Base-by-base conservation (phyloP, 2,797 vertebrate genomes). In the Enteromius trimaculatus region DNA sequence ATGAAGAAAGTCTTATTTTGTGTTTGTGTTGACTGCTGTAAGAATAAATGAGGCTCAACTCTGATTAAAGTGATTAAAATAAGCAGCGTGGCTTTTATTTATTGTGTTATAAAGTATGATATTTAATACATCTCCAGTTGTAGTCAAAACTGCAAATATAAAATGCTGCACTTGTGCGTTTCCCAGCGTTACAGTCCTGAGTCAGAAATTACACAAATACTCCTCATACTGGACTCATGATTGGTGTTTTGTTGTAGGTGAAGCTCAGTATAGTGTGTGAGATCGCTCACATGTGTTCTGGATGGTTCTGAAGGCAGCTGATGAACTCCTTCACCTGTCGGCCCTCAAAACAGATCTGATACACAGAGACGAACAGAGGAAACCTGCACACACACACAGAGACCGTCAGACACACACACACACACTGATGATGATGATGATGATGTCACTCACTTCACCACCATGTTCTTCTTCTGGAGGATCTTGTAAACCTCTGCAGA, bases 401-500 rank as follows among this genome's bases (percentile, higher is more conserved):
- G 10, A 77, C 23, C 47, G 19, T 29, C 1, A 55, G 3, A 42
- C 42, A 44, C 8, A 42, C 42, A 44, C 44, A 44, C 42, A 23
- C 37, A 42, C 64, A 39, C 47, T 44, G 21, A 60, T 53, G 39
- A 17, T 31, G 10, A 44, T 7, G 34, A 76, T 37, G 70, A 79
- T 37, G 31, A 47, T 13, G 44, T 76, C 74, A 37, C 31, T 93
- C 91, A 97, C 97, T 96, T 94, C 71, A 92, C 76, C 0, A 95
- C 77, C 85, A 96, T 85, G 47, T 93, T 84, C 82, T 86, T 95
- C 90, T 96, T 95, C 64, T 92, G 91, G n/a, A 97, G 93, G 70
- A 97, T 94, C 89, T 95, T 97, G 92, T 95, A 96, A 74, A 97
- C 94, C 89, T 97, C 96, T 0, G 93, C 93, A 0, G 96, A 96